A percentile compares a stretch with the other conserved stretches of the same genome.
phyloP scores from a whole-genome alignment of 1,140 invertebrate genomes.

The Scaptodrosophila lebanonensis region DNA sequence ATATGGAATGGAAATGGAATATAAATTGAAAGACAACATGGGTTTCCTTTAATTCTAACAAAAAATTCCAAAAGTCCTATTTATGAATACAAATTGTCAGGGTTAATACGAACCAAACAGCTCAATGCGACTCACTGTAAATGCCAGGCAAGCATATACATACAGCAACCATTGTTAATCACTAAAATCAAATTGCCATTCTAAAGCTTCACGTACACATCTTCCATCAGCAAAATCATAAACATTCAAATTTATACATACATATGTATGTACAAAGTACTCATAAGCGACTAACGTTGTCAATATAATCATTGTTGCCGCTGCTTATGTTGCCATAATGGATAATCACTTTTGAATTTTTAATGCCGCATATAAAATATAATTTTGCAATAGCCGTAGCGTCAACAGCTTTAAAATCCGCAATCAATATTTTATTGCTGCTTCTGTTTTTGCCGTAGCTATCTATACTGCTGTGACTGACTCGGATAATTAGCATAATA shows the following conservation, averaged over 20 bases:
- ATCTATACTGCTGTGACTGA: no score
- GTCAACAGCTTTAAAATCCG: conserved; percentile 58
- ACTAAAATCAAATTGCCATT: conserved; percentile 32
- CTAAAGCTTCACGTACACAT: no score
- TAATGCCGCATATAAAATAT: conserved; percentile 54
- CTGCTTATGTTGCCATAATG: conserved; percentile 54
- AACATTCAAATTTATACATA: background rate
- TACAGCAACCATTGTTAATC: conserved; percentile 23
- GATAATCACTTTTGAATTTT: conserved; percentile 68
- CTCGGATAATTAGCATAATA: conserved; percentile 62
- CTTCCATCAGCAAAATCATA: conserved; percentile 23
- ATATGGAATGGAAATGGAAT: no score
- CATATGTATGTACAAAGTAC: no score
- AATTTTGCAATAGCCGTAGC: conserved; percentile 56
- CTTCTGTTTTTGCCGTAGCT: no score
- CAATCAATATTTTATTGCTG: conserved; percentile 38
- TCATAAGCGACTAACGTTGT: no score
- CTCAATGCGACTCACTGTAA: background rate
- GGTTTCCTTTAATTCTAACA: no score
- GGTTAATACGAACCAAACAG: no score
- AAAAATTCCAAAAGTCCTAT: no score
- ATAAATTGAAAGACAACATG: no score
- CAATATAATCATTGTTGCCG: conserved; percentile 7
- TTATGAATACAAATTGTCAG: no score
- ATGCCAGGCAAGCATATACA: background rate